Evolutionary conservation across 2,888 invertebrate genomes (phyloP).

Genomic region (Cartodere bifasciata): DNA sequence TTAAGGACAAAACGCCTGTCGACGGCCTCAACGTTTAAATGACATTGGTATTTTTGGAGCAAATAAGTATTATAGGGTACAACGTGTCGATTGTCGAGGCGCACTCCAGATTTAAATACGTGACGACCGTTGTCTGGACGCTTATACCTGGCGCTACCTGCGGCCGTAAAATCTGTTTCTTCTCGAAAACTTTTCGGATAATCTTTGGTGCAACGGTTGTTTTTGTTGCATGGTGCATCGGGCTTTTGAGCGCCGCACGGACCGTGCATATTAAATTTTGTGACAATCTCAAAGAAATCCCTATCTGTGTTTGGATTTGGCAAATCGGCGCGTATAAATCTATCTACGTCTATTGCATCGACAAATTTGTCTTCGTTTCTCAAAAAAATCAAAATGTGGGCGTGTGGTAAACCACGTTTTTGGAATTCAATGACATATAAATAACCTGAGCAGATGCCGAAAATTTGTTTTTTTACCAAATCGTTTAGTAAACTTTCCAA

Average conservation of each 20-base stretch:
- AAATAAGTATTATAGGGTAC: slow-evolving; percentile 22
- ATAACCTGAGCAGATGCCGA: slow-evolving; percentile 6
- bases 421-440: slow-evolving; percentile 17
- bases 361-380: slow-evolving; percentile 1
- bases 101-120: background rate
- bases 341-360: slow-evolving; percentile 6
- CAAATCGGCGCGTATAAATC: slow-evolving; percentile 4
- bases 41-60: slow-evolving; percentile 18
- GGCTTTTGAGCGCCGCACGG: slow-evolving; percentile 5
- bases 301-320: slow-evolving; percentile 1
- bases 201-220: slow-evolving; percentile 2
- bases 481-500: slow-evolving; percentile 10
- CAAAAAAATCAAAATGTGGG: slow-evolving; percentile 4
- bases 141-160: slow-evolving; percentile 2
- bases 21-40: slow-evolving; percentile 8
- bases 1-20: background rate
- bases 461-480: slow-evolving; percentile 6
- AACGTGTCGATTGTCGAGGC: slow-evolving; percentile 23
- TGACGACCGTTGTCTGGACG: slow-evolving; percentile 4
- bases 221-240: slow-evolving; percentile 4
- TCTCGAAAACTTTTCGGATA: slow-evolving; percentile 6
- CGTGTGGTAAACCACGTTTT: slow-evolving; percentile 14
- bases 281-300: slow-evolving; percentile 3
- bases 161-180: background rate
- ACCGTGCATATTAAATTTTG: slow-evolving; percentile 6